These are phyloP conservation scores for Nettapus auritus DNA, from an alignment of 2,113 vertebrate genomes.

Conservation along the genomic window DNA sequence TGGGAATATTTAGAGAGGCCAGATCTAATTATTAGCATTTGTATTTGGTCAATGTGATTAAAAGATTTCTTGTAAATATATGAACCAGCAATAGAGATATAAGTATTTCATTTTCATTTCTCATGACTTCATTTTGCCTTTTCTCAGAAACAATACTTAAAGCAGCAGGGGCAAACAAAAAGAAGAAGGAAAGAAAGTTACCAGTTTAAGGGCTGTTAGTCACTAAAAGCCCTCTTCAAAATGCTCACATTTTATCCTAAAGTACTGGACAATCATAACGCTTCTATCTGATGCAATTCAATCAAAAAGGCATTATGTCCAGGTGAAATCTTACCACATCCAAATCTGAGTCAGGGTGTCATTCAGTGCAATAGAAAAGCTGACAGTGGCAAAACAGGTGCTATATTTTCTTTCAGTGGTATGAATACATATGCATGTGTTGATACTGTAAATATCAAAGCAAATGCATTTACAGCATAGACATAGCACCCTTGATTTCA, in stretches of 20 bases:
- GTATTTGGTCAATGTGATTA: neutral
- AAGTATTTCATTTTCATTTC: neutral
- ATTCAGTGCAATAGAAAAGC: neutral
- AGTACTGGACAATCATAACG: neutral
- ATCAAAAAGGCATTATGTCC: neutral
- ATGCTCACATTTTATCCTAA: neutral
- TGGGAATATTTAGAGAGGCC: neutral
- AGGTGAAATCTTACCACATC: neutral
- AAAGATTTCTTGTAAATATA: conserved; percentile 25
- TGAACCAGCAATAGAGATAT: neutral
- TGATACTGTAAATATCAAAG: conserved; percentile 4
- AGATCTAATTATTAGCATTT: conserved; percentile 42
- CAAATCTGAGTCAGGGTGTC: neutral
- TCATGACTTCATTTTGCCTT: neutral
- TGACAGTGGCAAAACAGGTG: neutral
- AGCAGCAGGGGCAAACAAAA: neutral
- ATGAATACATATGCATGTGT: rapidly evolving
- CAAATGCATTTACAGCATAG: neutral
- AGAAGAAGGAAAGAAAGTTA: neutral
- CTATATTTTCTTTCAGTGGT: neutral
- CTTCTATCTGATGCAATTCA: neutral
- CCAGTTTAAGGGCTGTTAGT: neutral
- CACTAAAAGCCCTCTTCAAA: neutral
- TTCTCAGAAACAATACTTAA: neutral
- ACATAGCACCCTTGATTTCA: neutral